Conservation (phyloP, 2,113 vertebrate genomes). For the Microtus pennsylvanicus region DNA sequence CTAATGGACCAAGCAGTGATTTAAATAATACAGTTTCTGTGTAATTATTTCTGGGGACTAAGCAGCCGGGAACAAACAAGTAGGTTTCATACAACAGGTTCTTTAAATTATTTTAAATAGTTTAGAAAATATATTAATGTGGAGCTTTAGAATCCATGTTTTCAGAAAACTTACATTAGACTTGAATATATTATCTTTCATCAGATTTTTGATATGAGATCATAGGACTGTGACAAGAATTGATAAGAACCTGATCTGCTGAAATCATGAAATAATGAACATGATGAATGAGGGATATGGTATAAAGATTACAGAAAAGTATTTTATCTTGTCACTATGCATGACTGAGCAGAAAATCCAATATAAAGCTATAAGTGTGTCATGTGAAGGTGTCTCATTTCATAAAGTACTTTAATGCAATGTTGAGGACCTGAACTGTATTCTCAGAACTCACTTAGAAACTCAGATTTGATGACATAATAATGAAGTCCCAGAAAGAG, state of each 20-base stretch:
- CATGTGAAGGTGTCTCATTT: not conserved
- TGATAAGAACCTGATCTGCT: not conserved
- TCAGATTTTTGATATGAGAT: not conserved
- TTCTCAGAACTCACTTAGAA: not conserved
- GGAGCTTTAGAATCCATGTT: not conserved
- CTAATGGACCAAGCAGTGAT: too few relatives aligned
- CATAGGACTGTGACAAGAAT: not conserved
- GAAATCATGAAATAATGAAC: not conserved
- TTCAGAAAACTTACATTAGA: not conserved
- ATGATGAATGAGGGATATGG: not conserved
- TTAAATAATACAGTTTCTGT: too few relatives aligned
- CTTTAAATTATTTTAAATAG: not conserved
- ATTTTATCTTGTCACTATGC: not conserved
- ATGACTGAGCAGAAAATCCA: not conserved
- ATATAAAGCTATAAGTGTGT: not conserved
- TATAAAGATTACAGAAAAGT: not conserved
- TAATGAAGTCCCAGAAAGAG: too few relatives aligned
- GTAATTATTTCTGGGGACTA: too few relatives aligned
- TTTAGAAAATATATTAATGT: not conserved
- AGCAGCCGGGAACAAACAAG: too few relatives aligned
- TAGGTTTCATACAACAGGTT: too few relatives aligned
- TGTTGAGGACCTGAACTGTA: not conserved
- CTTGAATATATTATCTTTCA: not conserved
- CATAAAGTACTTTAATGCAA: not conserved
- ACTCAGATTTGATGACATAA: not conserved